Conservation (phyloP, 2,113 vertebrate genomes). For the Pitta sordida region DNA sequence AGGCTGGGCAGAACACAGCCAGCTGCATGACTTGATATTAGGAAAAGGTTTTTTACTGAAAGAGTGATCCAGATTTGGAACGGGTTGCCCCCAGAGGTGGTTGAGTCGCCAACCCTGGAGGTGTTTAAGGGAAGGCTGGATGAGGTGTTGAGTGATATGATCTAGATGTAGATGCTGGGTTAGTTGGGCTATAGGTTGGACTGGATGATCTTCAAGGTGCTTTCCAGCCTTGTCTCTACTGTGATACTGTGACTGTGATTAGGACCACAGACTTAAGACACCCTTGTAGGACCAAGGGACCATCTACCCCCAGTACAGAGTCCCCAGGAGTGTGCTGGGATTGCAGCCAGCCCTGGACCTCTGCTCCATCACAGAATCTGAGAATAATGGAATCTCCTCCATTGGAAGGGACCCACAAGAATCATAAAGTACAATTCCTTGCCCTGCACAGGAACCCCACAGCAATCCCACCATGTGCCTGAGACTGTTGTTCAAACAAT, state of each 20-base stretch:
- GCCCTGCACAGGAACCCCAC: neutral
- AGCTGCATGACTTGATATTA: too few species aligned
- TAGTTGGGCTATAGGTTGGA: too few species aligned
- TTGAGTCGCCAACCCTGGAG: too few species aligned
- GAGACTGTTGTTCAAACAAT: rapidly evolving
- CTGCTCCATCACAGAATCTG: neutral
- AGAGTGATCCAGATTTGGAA: too few species aligned
- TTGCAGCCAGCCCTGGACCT: neutral
- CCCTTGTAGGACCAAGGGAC: neutral
- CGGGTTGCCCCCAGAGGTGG: too few species aligned
- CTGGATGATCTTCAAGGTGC: too few species aligned
- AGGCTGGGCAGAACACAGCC: neutral
- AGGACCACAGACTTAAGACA: neutral
- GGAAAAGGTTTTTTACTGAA: too few species aligned
- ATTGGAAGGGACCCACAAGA: neutral
- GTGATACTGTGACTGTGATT: too few species aligned
- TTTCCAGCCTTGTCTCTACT: too few species aligned
- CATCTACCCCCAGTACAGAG: neutral
- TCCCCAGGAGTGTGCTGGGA: neutral
- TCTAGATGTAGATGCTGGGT: too few species aligned
- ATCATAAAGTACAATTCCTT: rapidly evolving
- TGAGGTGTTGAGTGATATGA: too few species aligned
- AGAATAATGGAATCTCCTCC: neutral
- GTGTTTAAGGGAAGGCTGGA: too few species aligned
- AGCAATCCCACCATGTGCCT: neutral